A percentile compares a stretch with the other conserved stretches of the same genome.
These are phyloP conservation scores for Plutella xylostella DNA, from an alignment of 2,888 invertebrate species.

Conservation along the genomic window DNA sequence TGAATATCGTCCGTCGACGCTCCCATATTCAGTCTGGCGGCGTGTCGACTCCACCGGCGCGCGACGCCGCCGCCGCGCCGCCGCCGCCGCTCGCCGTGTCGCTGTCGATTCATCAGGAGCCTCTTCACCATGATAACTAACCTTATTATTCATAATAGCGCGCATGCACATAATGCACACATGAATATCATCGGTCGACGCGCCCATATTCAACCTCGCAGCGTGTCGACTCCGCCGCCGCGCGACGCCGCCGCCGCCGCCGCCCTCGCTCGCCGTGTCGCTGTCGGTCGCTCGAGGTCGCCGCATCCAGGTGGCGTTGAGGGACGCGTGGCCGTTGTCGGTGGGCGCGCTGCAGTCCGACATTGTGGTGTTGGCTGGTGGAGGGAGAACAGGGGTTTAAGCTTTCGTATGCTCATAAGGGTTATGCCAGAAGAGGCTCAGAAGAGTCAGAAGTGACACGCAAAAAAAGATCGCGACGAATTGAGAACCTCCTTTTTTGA, in stretches of 20 bases:
- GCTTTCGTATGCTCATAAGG: too few relatives aligned
- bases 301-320: constrained; percentile 49
- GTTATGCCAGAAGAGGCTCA: too few relatives aligned
- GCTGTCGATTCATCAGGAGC: too few relatives aligned
- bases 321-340: constrained; percentile 34
- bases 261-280: constrained; percentile 39
- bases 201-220: constrained; percentile 92
- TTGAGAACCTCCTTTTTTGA: too few relatives aligned
- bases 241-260: constrained; percentile 46
- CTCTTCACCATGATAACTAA: too few relatives aligned
- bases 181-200: constrained; percentile 97
- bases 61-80: constrained; percentile 49
- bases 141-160: constrained; percentile 99
- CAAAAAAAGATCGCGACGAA: too few relatives aligned
- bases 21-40: constrained; percentile 92
- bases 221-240: constrained; percentile 84
- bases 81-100: constrained; percentile 41
- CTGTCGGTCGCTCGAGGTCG: constrained; percentile 32
- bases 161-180: constrained; percentile 99
- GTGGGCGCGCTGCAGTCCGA: constrained; percentile 55
- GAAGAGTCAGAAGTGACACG: too few relatives aligned
- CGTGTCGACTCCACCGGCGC: constrained; percentile 82
- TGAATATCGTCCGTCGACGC: constrained; percentile 98
- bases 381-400: too few relatives aligned
- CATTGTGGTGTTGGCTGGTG: constrained; percentile 45